phyloP scores from a whole-genome alignment of 2,888 invertebrate species.

The Sinotaia quadrata region DNA sequence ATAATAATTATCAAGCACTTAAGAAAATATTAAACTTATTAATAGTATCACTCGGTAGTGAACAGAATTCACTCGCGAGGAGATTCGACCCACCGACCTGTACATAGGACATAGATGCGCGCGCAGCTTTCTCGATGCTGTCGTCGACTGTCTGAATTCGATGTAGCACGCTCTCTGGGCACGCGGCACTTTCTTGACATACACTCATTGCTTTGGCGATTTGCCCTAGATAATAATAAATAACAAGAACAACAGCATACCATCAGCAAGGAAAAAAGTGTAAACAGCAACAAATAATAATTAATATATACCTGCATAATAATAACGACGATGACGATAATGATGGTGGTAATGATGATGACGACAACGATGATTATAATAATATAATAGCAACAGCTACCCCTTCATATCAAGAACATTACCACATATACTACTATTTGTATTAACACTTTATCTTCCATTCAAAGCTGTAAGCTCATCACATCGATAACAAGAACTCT shows the following conservation, averaged over 20 bases:
- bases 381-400: background rate
- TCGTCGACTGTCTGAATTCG: slow-evolving; percentile 33
- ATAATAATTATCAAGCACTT: no score
- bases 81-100: slow-evolving; percentile 12
- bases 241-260: no score
- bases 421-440: background rate
- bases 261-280: no score
- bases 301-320: background rate
- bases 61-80: no score
- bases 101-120: slow-evolving; percentile 48
- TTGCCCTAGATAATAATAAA: slow-evolving; percentile 44
- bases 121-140: slow-evolving; percentile 41
- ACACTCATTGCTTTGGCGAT: slow-evolving; percentile 44
- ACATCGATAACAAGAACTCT: no score
- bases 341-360: background rate
- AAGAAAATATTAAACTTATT: no score
- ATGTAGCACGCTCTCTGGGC: slow-evolving; percentile 10
- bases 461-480: no score
- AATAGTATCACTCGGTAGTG: no score
- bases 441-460: no score
- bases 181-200: slow-evolving; percentile 31
- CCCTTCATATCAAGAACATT: background rate
- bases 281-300: no score
- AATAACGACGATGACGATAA: background rate
- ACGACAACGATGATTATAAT: background rate